phyloP scores from a whole-genome alignment of 2,888 invertebrate species.

The Mongoloraphidia duomilia region DNA sequence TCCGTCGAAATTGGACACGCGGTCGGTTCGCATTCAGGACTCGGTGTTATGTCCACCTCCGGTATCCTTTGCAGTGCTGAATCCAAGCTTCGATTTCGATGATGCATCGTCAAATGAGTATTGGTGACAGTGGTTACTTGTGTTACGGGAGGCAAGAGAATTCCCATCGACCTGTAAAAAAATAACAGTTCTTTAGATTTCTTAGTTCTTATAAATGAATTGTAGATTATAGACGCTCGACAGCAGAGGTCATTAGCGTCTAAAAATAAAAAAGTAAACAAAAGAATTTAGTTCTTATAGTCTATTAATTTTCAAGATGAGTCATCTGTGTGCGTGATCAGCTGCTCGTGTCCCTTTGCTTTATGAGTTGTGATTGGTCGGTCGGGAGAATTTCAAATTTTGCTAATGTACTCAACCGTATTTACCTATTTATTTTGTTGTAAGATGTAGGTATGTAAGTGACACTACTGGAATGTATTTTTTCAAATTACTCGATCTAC shows the following conservation, averaged over 20 bases:
- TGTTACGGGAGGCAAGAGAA: slow-evolving; percentile 43
- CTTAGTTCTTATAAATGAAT: neutral
- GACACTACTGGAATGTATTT: no score
- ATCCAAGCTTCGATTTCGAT: slow-evolving; percentile 79
- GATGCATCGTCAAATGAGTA: slow-evolving; percentile 50
- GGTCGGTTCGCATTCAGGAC: slow-evolving; percentile 40
- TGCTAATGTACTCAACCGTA: no score
- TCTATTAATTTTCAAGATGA: no score
- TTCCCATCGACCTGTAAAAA: slow-evolving; percentile 45
- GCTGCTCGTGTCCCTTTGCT: no score
- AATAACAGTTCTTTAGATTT: neutral
- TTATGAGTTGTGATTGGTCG: no score
- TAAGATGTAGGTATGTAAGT: no score
- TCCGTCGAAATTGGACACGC: neutral
- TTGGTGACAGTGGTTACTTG: slow-evolving; percentile 34
- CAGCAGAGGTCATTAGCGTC: slow-evolving; percentile 3
- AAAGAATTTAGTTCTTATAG: no score
- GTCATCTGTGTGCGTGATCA: no score
- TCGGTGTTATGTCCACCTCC: slow-evolving; percentile 61
- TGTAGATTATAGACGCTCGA: slow-evolving; percentile 5
- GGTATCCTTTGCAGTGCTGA: slow-evolving; percentile 81
- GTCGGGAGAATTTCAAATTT: no score
- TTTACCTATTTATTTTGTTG: no score
- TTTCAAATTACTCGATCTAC: no score
- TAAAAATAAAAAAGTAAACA: no score